Percentiles rank a stretch among this genome's conserved stretches.
These are phyloP conservation scores for Lophura swinhoii DNA, from an alignment of 2,797 vertebrate genomes.

Conservation along the genomic window DNA sequence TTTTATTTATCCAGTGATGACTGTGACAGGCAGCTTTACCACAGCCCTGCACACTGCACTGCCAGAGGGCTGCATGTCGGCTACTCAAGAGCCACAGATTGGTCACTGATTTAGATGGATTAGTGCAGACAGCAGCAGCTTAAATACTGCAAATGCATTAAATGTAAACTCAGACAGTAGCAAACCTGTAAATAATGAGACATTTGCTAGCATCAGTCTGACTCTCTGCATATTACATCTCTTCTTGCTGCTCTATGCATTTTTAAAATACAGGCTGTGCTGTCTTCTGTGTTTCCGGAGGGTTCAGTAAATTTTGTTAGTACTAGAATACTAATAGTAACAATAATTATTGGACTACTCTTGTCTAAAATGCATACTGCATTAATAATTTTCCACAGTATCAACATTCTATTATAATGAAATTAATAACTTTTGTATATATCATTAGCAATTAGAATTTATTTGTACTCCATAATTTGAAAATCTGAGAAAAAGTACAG, in stretches of 20 bases:
- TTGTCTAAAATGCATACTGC: conserved; percentile 34
- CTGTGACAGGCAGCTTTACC: neutral
- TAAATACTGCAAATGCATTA: neutral
- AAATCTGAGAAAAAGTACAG: conserved; percentile 29
- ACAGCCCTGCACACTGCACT: rapidly evolving
- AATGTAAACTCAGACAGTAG: neutral
- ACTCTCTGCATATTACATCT: neutral
- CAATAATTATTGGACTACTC: conserved; percentile 7
- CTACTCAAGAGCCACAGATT: neutral
- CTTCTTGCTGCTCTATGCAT: neutral
- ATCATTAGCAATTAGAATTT: conserved; percentile 63
- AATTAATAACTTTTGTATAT: conserved; percentile 52
- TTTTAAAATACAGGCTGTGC: neutral
- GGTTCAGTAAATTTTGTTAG: conserved; percentile 16
- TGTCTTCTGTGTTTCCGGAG: neutral
- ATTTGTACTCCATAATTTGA: conserved; percentile 52
- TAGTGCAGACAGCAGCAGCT: neutral
- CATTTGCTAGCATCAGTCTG: conserved; percentile 1
- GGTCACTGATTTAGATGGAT: neutral
- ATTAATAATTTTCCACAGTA: conserved; percentile 43
- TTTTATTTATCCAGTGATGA: neutral
- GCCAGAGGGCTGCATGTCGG: rapidly evolving
- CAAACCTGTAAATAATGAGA: conserved; percentile 32
- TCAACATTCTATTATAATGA: conserved; percentile 42
- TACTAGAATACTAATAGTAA: conserved; percentile 12